Base-by-base conservation (phyloP, 1,140 invertebrate species). In the Idris sp. region DNA sequence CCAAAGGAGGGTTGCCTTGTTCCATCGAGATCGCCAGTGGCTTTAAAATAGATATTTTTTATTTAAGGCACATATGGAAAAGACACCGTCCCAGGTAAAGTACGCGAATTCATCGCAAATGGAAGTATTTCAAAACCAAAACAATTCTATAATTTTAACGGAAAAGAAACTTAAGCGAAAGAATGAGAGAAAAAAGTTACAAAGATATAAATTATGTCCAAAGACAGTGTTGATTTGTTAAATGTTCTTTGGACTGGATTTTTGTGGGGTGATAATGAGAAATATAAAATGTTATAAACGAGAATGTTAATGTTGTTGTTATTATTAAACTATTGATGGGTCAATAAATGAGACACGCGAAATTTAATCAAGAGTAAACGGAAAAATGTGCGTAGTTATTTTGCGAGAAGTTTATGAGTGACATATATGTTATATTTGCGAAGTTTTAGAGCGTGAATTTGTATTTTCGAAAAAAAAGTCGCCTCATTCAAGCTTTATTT, bases 161-260 rank as follows among this genome's bases (percentile, higher is more conserved):
- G 62, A 72, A 69, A 72, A 54, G 26, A 40, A 54, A 68, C 46
- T n/a, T n/a, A 75, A 38, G 40, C 35, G 26, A 56, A 67, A 22
- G 6, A 58, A 7, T 31, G 30, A 41, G 13, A 22, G 19, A 40
- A 51, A 35, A 22, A 74, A 65, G 40, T 40, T 51, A 75, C 6
- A 28, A 44, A 28, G 40, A 10, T 4, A 9, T 1, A 25, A 25
- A 3, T n/a, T n/a, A n/a, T n/a, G 71, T 67, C 54, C 71, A 67
- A 74, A 85, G 83, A 81, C 81, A 74, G 78, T 86, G 86, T 88
- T 88, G 83, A 82, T 73, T 88, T 87, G 86, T 88, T 87, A 75
- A 85, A 82, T 79, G 82, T 71, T 83, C 78, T 86, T 85, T 82
- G 86, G 85, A 82, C 78, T 82, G 86, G 85, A 82, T 78, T 77